A percentile compares a stretch with the other conserved stretches of the same genome.
These are phyloP conservation scores for Paralvinella palmiformis DNA, from an alignment of 1,140 invertebrate species.

Conservation along the genomic window DNA sequence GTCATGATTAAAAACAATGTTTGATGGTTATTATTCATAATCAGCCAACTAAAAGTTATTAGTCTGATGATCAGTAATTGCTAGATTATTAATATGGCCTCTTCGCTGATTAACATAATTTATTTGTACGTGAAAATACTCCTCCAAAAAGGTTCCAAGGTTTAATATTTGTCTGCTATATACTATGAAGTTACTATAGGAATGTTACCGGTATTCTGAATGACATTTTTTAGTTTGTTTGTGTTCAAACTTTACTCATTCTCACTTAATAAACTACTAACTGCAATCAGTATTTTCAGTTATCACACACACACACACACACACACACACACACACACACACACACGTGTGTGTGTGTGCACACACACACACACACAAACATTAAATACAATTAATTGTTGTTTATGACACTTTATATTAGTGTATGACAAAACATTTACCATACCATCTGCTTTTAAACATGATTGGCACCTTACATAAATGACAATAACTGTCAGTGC, in stretches of 20 bases:
- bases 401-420: no score
- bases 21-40: no score
- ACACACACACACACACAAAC: background rate
- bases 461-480: no score
- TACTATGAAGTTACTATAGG: background rate
- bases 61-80: no score
- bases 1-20: background rate
- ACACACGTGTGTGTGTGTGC: background rate
- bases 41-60: no score
- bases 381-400: slow-evolving; percentile 1
- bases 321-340: background rate
- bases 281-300: background rate
- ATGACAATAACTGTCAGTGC: no score
- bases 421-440: no score
- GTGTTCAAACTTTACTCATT: background rate
- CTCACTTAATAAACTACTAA: background rate
- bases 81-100: no score
- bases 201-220: background rate
- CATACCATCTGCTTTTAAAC: no score
- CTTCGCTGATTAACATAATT: no score
- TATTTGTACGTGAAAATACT: background rate
- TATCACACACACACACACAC: background rate
- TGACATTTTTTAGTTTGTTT: background rate
- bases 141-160: background rate
- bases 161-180: background rate